Base-by-base conservation (phyloP, 1,140 invertebrate genomes). In the Sycophaga agraensis region DNA sequence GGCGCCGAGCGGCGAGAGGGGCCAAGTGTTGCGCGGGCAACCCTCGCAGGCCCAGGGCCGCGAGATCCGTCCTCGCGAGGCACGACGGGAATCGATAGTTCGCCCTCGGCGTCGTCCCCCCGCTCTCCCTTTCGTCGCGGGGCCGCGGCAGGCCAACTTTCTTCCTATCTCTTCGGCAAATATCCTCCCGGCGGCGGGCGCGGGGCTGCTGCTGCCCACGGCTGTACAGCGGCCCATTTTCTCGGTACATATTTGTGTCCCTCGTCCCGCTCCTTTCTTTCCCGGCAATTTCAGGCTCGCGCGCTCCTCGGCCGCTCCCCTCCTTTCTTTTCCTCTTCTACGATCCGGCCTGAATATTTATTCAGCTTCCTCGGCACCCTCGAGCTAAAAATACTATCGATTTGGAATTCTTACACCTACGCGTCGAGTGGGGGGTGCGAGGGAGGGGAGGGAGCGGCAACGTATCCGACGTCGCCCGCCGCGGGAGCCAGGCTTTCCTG, bases 21-120 rank as follows among this genome's bases (percentile, higher is more conserved):
- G 19, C 19, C 21, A 50, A 59, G 43, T 65, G 50, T 60, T 55
- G 34, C 49, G n/a, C n/a, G n/a, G n/a, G n/a, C n/a, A n/a, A n/a
- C n/a, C n/a, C n/a, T n/a, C n/a, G n/a, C n/a, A n/a, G n/a, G n/a
- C n/a, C n/a, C n/a, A n/a, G 31, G 26, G 16, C 26, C 43, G 37
- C 34, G 31, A 63, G 31, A 63, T 63, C 49, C 60, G 51, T 49
- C n/a, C n/a, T n/a, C 31, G 28, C 5, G n/a, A 57, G 39, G 55
- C 35, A 54, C 55, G 63, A 64, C 48, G 46, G 55, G 50, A 54
- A 64, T 64, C 55, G 56, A 64, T 59, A 62, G 53, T 63, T 56
- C 35, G 34, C 14, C 54, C 3, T 22, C 12, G 4, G 8, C n/a
- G 16, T 24, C 28, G 1, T 45, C 21, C 42, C 51, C 19, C 37